Evolutionary conservation across 1,140 invertebrate genomes (phyloP).

Genomic region (Aphelinus certus): DNA sequence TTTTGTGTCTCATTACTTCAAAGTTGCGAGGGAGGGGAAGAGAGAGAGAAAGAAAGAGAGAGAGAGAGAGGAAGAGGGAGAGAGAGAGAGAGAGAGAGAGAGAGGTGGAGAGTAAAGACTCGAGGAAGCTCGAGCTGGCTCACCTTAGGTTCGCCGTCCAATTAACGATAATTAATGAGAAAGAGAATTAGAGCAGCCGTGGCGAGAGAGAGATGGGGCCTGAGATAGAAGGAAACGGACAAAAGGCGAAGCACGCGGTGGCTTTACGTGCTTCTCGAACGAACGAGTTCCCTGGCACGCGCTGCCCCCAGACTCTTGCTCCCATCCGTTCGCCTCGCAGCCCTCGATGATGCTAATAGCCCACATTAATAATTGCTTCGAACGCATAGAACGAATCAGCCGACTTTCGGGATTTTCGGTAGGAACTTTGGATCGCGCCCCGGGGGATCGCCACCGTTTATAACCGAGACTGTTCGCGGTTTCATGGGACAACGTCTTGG

Average conservation of each 20-base stretch:
- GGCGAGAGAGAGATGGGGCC: not conserved
- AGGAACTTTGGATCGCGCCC: no score
- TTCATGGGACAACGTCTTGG: no score
- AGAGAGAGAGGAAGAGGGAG: not conserved
- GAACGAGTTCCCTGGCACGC: no score
- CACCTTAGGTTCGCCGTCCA: not conserved
- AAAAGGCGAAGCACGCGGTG: not conserved
- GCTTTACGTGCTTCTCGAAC: not conserved
- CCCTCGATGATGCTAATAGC: slow-evolving; percentile 11
- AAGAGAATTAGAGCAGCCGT: slow-evolving; percentile 24
- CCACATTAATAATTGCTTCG: slow-evolving; percentile 5
- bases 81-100: not conserved
- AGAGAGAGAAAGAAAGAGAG: no score
- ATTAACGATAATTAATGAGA: slow-evolving; percentile 36
- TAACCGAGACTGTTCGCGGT: no score
- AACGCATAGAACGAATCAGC: no score
- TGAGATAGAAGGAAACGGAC: not conserved
- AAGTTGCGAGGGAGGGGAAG: not conserved
- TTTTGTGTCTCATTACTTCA: slow-evolving; percentile 31
- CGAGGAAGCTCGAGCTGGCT: not conserved
- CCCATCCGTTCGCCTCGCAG: no score
- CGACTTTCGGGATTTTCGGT: no score
- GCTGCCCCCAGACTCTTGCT: no score
- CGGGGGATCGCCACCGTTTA: no score
- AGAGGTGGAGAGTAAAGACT: not conserved